Percentiles rank a stretch among this genome's conserved stretches.
Conservation (phyloP, 2,113 vertebrate genomes). For the Symphodus melops region DNA sequence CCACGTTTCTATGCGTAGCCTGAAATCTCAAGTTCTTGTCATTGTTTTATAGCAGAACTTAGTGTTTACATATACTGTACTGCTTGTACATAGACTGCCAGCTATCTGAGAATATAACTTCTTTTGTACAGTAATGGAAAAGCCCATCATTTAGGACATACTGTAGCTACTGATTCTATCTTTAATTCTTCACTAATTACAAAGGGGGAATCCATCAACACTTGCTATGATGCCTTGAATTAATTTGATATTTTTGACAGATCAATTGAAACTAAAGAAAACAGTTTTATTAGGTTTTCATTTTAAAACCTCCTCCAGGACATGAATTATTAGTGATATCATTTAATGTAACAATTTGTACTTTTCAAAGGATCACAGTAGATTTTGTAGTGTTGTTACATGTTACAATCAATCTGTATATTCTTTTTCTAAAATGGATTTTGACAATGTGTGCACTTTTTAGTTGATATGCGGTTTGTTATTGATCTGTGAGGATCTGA, state of each 20-base stretch:
- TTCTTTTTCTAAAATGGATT: neutral
- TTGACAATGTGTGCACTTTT: neutral
- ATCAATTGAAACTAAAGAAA: neutral
- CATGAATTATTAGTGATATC: neutral
- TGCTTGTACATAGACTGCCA: no score
- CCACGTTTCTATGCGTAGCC: no score
- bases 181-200: conserved; percentile 21
- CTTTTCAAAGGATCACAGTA: neutral
- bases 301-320: neutral
- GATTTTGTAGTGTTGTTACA: neutral
- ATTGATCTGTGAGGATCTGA: conserved; percentile 36
- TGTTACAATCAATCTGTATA: neutral
- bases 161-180: no score
- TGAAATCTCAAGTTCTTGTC: no score
- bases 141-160: no score
- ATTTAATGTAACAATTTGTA: neutral
- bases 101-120: no score
- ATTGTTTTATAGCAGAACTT: no score
- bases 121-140: no score
- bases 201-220: neutral
- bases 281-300: neutral
- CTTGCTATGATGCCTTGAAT: neutral
- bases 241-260: neutral
- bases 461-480: conserved; percentile 17
- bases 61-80: no score